phyloP scores from a whole-genome alignment of 2,113 vertebrate genomes.

The Myodes glareolus region DNA sequence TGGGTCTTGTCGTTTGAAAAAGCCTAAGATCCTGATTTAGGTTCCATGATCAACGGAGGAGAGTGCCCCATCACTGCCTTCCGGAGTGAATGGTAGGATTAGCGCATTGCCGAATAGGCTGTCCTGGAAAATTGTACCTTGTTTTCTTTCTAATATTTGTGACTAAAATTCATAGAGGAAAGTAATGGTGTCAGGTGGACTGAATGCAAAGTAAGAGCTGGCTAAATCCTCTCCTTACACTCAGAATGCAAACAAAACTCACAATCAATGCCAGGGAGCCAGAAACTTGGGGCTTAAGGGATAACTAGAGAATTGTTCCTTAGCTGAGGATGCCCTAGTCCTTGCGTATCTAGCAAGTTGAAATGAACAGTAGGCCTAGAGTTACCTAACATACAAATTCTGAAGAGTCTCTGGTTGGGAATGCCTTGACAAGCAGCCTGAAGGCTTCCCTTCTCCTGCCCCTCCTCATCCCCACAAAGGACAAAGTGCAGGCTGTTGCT shows the following conservation, averaged over 20 bases:
- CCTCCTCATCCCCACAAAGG: slow-evolving; percentile 56
- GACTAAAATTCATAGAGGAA: slow-evolving; percentile 28
- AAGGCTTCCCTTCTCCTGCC: slow-evolving; percentile 49
- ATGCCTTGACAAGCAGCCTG: slow-evolving; percentile 63
- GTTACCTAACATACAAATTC: slow-evolving; percentile 66
- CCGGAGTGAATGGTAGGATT: not conserved
- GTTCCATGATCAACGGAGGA: not conserved
- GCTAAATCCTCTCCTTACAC: not conserved
- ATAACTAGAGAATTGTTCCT: not conserved
- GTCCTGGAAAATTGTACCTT: not conserved
- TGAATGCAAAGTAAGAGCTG: not conserved
- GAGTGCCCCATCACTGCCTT: not conserved
- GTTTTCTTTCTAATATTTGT: slow-evolving; percentile 33
- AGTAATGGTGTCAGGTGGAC: slow-evolving; percentile 2
- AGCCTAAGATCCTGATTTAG: not conserved
- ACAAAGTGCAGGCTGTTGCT: slow-evolving; percentile 72
- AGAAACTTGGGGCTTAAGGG: slow-evolving; percentile 46
- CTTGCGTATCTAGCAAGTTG: slow-evolving; percentile 40
- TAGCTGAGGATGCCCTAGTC: slow-evolving; percentile 16
- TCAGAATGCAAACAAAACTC: not conserved
- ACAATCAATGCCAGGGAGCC: not conserved
- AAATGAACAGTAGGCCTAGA: slow-evolving; percentile 38
- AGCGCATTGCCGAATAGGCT: not conserved
- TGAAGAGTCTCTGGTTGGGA: not conserved
- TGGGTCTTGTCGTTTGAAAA: not conserved